Conservation (phyloP, 2,888 invertebrate species). For the Athrips mouffetella region DNA sequence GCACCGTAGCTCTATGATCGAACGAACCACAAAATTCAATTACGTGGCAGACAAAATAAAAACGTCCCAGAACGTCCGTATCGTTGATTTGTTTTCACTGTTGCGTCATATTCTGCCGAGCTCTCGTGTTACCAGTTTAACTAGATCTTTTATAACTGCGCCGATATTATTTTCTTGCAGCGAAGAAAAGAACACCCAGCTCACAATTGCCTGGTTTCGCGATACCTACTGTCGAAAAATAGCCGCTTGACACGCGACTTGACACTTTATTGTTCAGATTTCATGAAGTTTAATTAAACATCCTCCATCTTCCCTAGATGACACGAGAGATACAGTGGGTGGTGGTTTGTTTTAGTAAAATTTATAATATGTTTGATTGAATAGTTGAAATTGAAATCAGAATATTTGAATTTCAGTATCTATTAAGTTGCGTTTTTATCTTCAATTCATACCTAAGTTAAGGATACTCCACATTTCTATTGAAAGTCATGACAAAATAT, state of each 20-base stretch:
- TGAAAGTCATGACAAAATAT: too few relatives aligned
- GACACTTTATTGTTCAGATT: slow-evolving; percentile 52
- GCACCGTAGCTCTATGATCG: slow-evolving; percentile 49
- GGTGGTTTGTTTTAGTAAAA: slow-evolving; percentile 29
- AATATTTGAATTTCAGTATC: not conserved
- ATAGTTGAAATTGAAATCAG: slow-evolving; percentile 51
- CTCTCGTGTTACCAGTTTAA: slow-evolving; percentile 41
- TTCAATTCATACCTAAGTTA: too few relatives aligned
- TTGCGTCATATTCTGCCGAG: slow-evolving; percentile 44
- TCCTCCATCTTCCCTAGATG: slow-evolving; percentile 42
- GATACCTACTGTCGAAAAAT: slow-evolving; percentile 36
- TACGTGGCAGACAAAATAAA: slow-evolving; percentile 71
- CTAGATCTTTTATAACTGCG: slow-evolving; percentile 29
- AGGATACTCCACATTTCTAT: too few relatives aligned
- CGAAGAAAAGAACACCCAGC: slow-evolving; percentile 26
- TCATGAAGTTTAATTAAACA: slow-evolving; percentile 62
- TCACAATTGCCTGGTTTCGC: slow-evolving; percentile 37
- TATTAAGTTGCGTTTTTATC: too few relatives aligned
- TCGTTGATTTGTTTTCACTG: slow-evolving; percentile 68
- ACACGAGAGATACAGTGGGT: slow-evolving; percentile 33
- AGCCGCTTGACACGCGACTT: slow-evolving; percentile 43
- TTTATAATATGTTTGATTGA: slow-evolving; percentile 45
- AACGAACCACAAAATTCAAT: slow-evolving; percentile 70
- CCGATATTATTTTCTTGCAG: slow-evolving; percentile 14
- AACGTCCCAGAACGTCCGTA: slow-evolving; percentile 54